Conservation (phyloP, 2,797 vertebrate genomes). For the Rhinophrynus dorsalis region DNA sequence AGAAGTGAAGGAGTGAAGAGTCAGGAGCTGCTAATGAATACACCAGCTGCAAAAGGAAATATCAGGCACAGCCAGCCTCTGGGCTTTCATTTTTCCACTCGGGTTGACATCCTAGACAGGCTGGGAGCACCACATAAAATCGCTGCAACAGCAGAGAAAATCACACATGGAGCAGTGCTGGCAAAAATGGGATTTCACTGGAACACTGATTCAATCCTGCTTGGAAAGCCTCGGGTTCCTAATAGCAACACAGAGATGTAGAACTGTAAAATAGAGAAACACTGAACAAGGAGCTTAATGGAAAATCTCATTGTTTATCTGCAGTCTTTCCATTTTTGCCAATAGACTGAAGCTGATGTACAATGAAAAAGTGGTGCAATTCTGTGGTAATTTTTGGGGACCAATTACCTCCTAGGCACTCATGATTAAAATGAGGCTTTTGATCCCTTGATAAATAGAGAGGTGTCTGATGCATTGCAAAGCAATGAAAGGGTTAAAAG, state of each 20-base stretch:
- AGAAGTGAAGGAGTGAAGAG: conserved; percentile 40
- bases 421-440: too few relatives aligned
- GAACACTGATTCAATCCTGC: neutral
- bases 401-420: too few relatives aligned
- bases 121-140: conserved; percentile 18
- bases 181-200: conserved; percentile 1
- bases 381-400: neutral
- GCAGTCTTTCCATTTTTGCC: too few relatives aligned
- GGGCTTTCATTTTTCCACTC: conserved; percentile 39
- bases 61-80: conserved; percentile 33
- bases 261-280: conserved; percentile 2
- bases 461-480: too few relatives aligned
- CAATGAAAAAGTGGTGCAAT: too few relatives aligned
- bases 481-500: too few relatives aligned
- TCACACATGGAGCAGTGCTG: neutral
- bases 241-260: conserved; percentile 19
- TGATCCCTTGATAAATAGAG: too few relatives aligned
- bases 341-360: too few relatives aligned
- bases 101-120: conserved; percentile 33
- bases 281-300: conserved; percentile 15
- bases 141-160: neutral
- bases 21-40: conserved; percentile 49
- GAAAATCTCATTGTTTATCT: neutral
- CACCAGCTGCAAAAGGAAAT: conserved; percentile 52
- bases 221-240: conserved; percentile 10